Conservation (phyloP, 1,140 invertebrate genomes). For the Drosophila rufa region DNA sequence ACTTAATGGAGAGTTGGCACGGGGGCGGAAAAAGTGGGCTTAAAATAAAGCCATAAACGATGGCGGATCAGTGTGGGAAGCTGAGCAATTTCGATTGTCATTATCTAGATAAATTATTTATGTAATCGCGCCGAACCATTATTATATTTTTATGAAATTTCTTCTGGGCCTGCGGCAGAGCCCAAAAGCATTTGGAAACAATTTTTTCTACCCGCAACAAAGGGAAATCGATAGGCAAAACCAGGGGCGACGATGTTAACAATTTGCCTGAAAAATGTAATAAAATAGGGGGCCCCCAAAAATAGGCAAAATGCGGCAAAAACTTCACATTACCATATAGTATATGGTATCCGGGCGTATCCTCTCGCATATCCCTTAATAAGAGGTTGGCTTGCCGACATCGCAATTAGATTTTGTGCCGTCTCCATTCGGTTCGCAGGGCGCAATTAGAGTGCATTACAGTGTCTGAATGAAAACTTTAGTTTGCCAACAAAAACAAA, state of each 20-base stretch:
- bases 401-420: slow-evolving; percentile 19
- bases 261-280: slow-evolving; percentile 46
- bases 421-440: slow-evolving; percentile 7
- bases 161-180: slow-evolving; percentile 9
- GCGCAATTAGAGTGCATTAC: slow-evolving; percentile 63
- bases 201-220: slow-evolving; percentile 19
- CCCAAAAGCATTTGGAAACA: slow-evolving; percentile 54
- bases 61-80: slow-evolving; percentile 2
- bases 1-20: slow-evolving; percentile 15
- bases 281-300: slow-evolving; percentile 10
- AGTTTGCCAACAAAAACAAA: slow-evolving; percentile 22
- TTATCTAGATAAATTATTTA: slow-evolving; percentile 68
- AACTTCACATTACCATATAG: slow-evolving; percentile 43
- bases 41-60: slow-evolving; percentile 43
- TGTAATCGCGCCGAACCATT: slow-evolving; percentile 50
- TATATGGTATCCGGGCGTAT: slow-evolving; percentile 3
- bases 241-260: slow-evolving; percentile 23
- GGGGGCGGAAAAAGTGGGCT: slow-evolving; percentile 1
- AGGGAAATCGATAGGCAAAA: slow-evolving; percentile 24
- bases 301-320: slow-evolving; percentile 28
- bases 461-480: slow-evolving; percentile 43
- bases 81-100: slow-evolving; percentile 43
- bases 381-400: slow-evolving; percentile 18
- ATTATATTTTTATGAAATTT: slow-evolving; percentile 51
- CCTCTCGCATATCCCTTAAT: slow-evolving; percentile 40